Conservation (phyloP, 2,113 vertebrate genomes). For the Podocnemis expansa region DNA sequence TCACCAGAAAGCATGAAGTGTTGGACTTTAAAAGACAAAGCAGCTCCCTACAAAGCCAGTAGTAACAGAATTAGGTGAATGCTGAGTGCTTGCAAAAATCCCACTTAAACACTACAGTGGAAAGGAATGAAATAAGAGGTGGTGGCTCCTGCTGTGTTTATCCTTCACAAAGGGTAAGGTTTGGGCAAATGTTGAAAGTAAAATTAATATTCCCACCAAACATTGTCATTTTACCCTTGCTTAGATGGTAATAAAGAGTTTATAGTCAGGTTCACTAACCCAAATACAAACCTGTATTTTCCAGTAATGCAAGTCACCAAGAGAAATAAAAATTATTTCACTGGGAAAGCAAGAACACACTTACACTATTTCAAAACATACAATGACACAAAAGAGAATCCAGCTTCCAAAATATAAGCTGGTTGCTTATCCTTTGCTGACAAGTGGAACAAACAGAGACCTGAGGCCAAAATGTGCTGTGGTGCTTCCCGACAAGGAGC, state of each 20-base stretch:
- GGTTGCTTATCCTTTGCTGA: neutral
- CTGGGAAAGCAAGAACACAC: neutral
- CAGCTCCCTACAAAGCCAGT: neutral
- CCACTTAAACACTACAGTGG: neutral
- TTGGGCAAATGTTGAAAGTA: neutral
- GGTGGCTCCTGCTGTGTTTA: fast-evolving
- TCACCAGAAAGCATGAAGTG: neutral
- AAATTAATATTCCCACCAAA: neutral
- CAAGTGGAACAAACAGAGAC: neutral
- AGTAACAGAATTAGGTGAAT: neutral
- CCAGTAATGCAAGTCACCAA: neutral
- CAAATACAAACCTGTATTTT: neutral
- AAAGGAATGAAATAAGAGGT: neutral
- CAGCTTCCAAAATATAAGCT: neutral
- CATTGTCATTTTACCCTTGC: neutral
- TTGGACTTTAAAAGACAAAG: neutral
- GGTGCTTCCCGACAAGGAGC: neutral
- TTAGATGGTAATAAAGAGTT: neutral
- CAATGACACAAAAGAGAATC: neutral
- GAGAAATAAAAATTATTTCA: fast-evolving
- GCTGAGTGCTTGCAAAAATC: neutral
- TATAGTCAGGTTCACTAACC: neutral
- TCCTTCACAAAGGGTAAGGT: neutral
- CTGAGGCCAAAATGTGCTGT: neutral
- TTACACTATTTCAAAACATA: neutral